Conservation (phyloP, 2,797 vertebrate genomes). For the Eidolon dupreanum region DNA sequence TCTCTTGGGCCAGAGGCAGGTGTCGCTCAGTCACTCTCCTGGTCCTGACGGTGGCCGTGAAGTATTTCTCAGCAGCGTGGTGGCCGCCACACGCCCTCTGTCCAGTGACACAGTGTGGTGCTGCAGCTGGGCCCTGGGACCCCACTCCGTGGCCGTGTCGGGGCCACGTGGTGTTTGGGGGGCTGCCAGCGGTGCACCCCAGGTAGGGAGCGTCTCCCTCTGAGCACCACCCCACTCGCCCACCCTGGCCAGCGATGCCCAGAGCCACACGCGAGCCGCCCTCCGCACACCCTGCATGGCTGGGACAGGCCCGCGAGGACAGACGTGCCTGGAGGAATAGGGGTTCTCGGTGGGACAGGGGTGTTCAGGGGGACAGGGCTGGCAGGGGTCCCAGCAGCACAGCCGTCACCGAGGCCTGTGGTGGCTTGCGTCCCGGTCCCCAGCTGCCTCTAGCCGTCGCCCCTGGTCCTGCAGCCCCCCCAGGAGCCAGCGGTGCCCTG, state of each 20-base stretch:
- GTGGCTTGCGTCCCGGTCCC: no score
- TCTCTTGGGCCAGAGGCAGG: background rate
- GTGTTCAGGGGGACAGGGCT: no score
- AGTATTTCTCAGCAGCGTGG: background rate
- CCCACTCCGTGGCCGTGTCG: fast-evolving
- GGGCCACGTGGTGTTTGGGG: fast-evolving
- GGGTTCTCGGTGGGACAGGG: no score
- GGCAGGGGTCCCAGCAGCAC: fast-evolving
- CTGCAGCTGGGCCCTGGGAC: background rate
- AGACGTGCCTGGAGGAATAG: no score
- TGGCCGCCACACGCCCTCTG: fast-evolving
- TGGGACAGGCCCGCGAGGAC: no score
- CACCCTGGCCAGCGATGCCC: background rate
- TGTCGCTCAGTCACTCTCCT: background rate
- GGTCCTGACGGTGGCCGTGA: background rate
- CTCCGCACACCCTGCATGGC: fast-evolving
- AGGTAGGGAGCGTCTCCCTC: fast-evolving
- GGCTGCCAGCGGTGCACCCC: fast-evolving
- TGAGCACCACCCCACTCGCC: background rate
- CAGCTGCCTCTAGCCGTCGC: fast-evolving
- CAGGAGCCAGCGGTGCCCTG: background rate
- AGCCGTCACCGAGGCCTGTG: no score
- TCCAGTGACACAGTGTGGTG: fast-evolving
- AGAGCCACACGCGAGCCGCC: background rate
- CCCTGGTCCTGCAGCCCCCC: background rate